These are phyloP conservation scores for Psittacula cyanocephala DNA, from an alignment of 2,113 vertebrate species.

Conservation along the genomic window DNA sequence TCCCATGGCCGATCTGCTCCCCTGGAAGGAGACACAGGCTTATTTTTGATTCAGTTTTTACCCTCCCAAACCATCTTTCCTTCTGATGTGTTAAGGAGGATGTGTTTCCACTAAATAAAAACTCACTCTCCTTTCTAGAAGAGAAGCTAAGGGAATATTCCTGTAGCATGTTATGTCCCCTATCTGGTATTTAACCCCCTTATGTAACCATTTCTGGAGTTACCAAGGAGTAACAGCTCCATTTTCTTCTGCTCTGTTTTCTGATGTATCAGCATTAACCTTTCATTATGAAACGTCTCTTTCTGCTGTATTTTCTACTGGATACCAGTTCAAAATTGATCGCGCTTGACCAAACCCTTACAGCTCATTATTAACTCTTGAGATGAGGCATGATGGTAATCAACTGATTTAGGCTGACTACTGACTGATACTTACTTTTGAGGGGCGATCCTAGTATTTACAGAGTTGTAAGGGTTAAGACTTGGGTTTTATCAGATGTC, in stretches of 20 bases:
- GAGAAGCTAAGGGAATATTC: not conserved
- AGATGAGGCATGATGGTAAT: not conserved
- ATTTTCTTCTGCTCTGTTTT: not conserved
- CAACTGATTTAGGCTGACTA: not conserved
- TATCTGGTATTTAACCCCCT: not conserved
- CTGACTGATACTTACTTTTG: not conserved
- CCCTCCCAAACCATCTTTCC: not conserved
- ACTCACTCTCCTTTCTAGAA: not conserved
- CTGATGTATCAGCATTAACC: not conserved
- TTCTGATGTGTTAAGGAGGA: not conserved
- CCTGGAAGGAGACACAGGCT: not conserved
- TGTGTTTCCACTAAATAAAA: not conserved
- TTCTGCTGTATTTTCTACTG: not conserved
- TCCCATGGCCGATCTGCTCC: not conserved
- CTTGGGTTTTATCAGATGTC: rapidly evolving
- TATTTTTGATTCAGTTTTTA: not conserved
- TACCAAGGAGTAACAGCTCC: not conserved
- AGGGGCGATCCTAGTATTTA: not conserved
- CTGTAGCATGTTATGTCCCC: not conserved
- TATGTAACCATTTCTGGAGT: not conserved
- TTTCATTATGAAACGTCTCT: not conserved
- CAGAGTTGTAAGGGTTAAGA: not conserved
- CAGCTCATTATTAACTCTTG: not conserved
- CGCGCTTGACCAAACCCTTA: not conserved
- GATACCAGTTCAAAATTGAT: not conserved